Evolutionary conservation across 2,888 invertebrate genomes (phyloP).

Genomic region (Hemaris fuciformis): DNA sequence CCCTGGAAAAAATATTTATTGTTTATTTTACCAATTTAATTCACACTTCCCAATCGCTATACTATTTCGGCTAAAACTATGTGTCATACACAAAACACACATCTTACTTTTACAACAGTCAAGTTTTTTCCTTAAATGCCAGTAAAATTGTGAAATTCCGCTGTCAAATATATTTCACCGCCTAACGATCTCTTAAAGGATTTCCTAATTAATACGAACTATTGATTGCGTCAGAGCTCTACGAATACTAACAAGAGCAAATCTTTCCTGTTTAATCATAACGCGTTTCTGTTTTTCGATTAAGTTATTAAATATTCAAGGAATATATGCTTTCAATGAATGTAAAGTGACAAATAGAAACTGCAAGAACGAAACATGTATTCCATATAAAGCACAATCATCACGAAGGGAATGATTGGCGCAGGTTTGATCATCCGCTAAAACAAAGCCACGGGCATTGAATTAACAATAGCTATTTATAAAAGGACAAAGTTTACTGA

Average conservation of each 20-base stretch:
- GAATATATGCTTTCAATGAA: background rate
- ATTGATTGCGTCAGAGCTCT: background rate
- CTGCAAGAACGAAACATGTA: background rate
- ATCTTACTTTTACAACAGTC: too few species aligned
- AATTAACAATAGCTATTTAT: background rate
- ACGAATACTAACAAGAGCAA: background rate
- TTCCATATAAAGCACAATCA: background rate
- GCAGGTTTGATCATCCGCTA: background rate
- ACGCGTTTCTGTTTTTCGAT: background rate
- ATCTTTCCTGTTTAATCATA: background rate
- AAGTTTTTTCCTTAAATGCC: too few species aligned
- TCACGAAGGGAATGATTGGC: background rate
- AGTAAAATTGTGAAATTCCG: too few species aligned
- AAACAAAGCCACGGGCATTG: background rate
- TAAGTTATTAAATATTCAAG: background rate
- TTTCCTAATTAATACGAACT: background rate
- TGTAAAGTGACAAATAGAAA: background rate
- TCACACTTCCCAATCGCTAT: too few species aligned
- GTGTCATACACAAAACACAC: too few species aligned
- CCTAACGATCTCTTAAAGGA: background rate
- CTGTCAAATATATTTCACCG: background rate
- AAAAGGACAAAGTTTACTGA: background rate
- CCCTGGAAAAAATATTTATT: constrained; percentile 78
- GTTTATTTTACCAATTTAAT: too few species aligned
- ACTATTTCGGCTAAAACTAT: too few species aligned